Evolutionary conservation across 2,113 vertebrate genomes (phyloP).

Genomic region (Ophiodon elongatus): DNA sequence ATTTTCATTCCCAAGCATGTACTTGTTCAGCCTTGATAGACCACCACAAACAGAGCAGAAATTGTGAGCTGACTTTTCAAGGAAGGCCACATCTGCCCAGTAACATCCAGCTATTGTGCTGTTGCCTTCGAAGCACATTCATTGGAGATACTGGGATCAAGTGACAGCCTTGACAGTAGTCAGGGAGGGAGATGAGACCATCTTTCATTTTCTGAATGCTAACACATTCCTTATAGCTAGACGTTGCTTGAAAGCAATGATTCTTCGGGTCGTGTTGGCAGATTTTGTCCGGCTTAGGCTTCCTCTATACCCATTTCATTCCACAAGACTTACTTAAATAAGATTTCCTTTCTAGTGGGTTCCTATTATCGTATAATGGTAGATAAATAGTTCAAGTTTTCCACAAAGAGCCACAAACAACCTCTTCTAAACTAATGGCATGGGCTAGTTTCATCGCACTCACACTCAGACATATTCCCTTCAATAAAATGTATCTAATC

Average conservation of each 20-base stretch:
- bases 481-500: constrained; percentile 26
- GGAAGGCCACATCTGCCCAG: background rate
- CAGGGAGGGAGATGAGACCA: background rate
- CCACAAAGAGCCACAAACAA: background rate
- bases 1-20: background rate
- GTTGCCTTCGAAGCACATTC: background rate
- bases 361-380: constrained; percentile 4
- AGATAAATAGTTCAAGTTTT: background rate
- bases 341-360: background rate
- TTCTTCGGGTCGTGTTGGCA: background rate
- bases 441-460: background rate
- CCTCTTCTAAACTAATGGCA: background rate
- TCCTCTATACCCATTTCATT: background rate
- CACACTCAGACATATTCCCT: background rate
- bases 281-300: background rate
- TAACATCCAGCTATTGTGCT: background rate
- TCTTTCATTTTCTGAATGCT: constrained; percentile 16
- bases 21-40: background rate
- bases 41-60: background rate
- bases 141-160: background rate
- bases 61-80: background rate
- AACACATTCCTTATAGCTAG: background rate
- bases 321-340: background rate
- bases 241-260: background rate
- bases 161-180: constrained; percentile 8